These are phyloP conservation scores for Himalopsyche anomala DNA, from an alignment of 2,888 invertebrate species.

Conservation along the genomic window DNA sequence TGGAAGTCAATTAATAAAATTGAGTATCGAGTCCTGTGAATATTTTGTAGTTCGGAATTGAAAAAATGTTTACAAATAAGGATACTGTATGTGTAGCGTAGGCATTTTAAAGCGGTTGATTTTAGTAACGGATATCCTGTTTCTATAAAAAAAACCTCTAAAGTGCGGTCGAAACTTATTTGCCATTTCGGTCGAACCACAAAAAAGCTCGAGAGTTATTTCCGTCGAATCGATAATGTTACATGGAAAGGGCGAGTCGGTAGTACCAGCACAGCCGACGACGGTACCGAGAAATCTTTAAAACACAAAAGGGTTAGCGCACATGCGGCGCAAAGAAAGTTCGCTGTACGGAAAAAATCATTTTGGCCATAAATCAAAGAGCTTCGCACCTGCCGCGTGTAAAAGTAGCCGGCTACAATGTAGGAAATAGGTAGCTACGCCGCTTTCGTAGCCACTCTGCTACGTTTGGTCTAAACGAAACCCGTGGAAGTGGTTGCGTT, in stretches of 20 bases:
- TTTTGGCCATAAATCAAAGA: constrained; percentile 13
- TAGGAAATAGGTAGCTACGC: background rate
- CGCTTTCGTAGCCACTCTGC: background rate
- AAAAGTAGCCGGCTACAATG: background rate
- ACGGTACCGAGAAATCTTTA: background rate
- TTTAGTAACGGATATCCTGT: background rate
- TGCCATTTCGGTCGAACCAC: background rate
- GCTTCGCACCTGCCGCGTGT: constrained; percentile 2
- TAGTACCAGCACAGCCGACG: background rate
- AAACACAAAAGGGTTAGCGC: background rate
- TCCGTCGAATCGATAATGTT: constrained; percentile 8
- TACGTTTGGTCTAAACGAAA: background rate
- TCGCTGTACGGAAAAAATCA: background rate
- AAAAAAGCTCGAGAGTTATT: constrained; percentile 12
- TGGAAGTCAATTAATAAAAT: too few species aligned
- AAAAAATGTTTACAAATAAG: too few species aligned
- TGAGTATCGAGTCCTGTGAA: too few species aligned
- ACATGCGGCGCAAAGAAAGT: constrained; percentile 17
- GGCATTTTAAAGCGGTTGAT: background rate
- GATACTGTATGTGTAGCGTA: too few species aligned
- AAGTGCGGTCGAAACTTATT: constrained; percentile 2
- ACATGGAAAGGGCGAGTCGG: background rate
- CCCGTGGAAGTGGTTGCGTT: background rate
- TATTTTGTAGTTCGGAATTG: too few species aligned
- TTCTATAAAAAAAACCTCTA: background rate